Base-by-base conservation (phyloP, 2,113 vertebrate genomes). In the Pipa parva region DNA sequence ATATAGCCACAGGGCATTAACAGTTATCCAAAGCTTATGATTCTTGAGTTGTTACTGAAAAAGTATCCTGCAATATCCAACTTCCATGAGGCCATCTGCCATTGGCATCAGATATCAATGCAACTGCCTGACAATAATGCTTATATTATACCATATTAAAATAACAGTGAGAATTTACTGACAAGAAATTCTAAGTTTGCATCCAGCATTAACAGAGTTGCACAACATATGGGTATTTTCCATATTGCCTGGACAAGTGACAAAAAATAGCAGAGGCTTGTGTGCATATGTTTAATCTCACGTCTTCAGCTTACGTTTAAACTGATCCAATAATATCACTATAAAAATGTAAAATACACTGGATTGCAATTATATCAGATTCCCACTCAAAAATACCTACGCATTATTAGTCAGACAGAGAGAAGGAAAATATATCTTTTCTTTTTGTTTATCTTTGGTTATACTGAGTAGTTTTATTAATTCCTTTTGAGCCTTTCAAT, bases 371-470 rank as follows among this genome's bases (percentile, higher is more conserved):
- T 46, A 18, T 11, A 49, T 22, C 42, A 18, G 21, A 21, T 49
- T 22, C 46, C 18, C 21, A 0, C 60, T 50, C 7, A 71, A 76
- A 74, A 49, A 65, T 58, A 20, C 78, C 78, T 52, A 59, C 52
- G 0, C 13, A 49, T 3, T 26, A 73, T 71, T 60, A 39, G 72
- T 76, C 64, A 49, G 58, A 71, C 1, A 69, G 37, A 75, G 75
- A 42, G 49, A 52, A 26, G 28, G 11, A 8, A 18, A 27, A 24
- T 25, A 3, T 59, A 2, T 48, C 20, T 31, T 42, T 7, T 0
- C 25, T 5, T 18, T 28, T 51, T 3, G 36, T 22, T 18, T 45
- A 42, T 27, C 27, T 17, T 46, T 20, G 28, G 62, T 39, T 61
- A 15, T 33, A 1, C 31, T 50, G n/a, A 3, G 25, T 17, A 20